Base-by-base conservation (phyloP, 1,140 invertebrate species). In the Spodoptera frugiperda region DNA sequence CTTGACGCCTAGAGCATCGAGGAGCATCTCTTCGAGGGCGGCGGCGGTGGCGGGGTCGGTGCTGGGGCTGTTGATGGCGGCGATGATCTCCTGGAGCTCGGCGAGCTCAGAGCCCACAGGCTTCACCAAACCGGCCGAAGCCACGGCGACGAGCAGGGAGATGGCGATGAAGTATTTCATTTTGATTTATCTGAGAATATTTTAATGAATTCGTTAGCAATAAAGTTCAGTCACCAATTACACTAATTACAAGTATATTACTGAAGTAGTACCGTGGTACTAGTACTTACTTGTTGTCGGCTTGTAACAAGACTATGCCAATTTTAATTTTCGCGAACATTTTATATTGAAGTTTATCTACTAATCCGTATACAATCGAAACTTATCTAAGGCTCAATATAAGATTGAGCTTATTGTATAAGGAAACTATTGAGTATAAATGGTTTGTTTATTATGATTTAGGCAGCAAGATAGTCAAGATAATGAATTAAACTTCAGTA, bases 91-190 rank as follows among this genome's bases (percentile, higher is more conserved):
- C 73, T 86, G 67, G 30, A 91, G 55, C 67, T 91, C 79, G 51
- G 82, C 71, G 39, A 55, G 30, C 76, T 82, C 73, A 3, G 25
- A 54, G 53, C 59, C 15, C 15, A 83, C 53, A 17, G 81, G 78
- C 10, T 49, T 78, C 48, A 84, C 6, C 33, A 76, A 15, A 70
- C 55, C 72, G 70, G 90, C 88, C 77, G 85, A 82, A 39, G 89
- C 88, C 57, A 84, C 87, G 72, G 86, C 84, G 65, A 78, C 87
- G 83, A 89, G 71, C 8, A 89, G 71, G 12, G 86, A 84, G 74
- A 92, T 75, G 59, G 79, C 85, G 44, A 88, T 57, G 70, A 92
- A 81, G 81, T 80, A 88, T 86, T 90, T 92, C 91, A 92, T 92
- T n/a, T 78, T 89, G 75, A 57, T 78, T 48, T 44, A 49, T 53